Base-by-base conservation (phyloP, 2,113 vertebrate genomes). In the Cheirogaleus medius region DNA sequence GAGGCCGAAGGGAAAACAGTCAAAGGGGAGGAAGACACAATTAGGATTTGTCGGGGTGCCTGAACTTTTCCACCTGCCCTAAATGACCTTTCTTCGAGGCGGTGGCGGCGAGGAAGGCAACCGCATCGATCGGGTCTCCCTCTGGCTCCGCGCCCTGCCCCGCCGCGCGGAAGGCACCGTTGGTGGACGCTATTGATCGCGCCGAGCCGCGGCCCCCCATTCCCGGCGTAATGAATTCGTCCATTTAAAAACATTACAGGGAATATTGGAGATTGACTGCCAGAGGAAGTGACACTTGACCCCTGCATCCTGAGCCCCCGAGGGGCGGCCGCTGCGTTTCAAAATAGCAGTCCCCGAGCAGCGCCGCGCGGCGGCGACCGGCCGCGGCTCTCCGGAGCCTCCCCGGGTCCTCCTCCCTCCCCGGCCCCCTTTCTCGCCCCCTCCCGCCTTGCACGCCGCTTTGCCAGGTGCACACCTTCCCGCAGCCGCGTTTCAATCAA, bases 281-380 rank as follows among this genome's bases (percentile, higher is more conserved):
- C 97, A 92, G 97, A 98, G 98, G 98, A 98, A 98, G 97, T 98
- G 98, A 98, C 98, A 93, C 97, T 98, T 98, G 98, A 98, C 97
- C 98, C 97, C 56, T 47, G 92, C 96, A 91, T 97, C 98, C 97
- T 88, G 96, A 92, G 91, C 96, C 97, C 97, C 47, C 84, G 97
- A 94, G 98, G 94, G 88, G 76, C 85, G 18, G 82, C 66, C 82
- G 69, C 73, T 23, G 25, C 76, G 10, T 96, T 98, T 98, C 98
- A 97, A 97, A 98, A 98, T 97, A 98, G 90, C 89, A 97, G 97
- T 97, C 97, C 92, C 32, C 0, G 29, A 85, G 91, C 96, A 63
- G 93, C 81, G 92, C 97, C 10, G 85, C 56, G 74, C 63, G 54
- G 64, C 34, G n/a, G 76, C 7, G 81, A 9, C 21, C 5, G 1